These are phyloP conservation scores for Sussaba pulchella DNA, from an alignment of 2,888 invertebrate species.

Conservation along the genomic window DNA sequence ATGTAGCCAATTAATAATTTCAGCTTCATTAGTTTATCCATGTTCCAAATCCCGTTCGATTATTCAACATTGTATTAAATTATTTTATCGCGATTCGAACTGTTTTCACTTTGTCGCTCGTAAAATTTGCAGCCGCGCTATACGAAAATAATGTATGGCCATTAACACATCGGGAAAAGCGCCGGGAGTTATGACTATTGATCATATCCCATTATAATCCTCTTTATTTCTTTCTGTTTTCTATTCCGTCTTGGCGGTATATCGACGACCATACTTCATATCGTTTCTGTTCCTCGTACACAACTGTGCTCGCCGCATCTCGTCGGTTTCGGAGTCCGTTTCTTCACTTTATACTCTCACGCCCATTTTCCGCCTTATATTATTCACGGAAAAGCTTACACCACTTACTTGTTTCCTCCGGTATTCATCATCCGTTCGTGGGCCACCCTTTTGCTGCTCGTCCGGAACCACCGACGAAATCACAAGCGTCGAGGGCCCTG, in stretches of 20 bases:
- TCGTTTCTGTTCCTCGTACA: conserved; percentile 48
- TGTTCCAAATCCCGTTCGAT: neutral
- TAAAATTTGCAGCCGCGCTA: neutral
- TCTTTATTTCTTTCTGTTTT: conserved; percentile 23
- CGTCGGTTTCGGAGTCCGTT: conserved; percentile 28
- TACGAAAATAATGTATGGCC: neutral
- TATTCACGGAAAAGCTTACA: conserved; percentile 18
- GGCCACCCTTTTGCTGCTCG: neutral
- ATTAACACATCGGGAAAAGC: too few species aligned
- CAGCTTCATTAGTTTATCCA: neutral
- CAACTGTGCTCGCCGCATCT: conserved; percentile 22
- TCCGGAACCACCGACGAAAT: conserved; percentile 20
- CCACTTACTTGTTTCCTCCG: neutral
- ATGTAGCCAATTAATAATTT: neutral
- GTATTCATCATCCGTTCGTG: conserved; percentile 10
- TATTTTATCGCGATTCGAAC: neutral
- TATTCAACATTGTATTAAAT: neutral
- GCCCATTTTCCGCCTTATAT: conserved; percentile 27
- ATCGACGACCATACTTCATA: conserved; percentile 31
- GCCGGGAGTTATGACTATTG: conserved; percentile 35
- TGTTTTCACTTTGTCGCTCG: neutral
- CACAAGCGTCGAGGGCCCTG: conserved; percentile 3
- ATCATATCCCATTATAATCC: conserved; percentile 38
- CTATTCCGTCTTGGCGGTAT: conserved; percentile 25
- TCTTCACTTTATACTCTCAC: conserved; percentile 5